Evolutionary conservation across 1,140 invertebrate species (phyloP), one percentile per base, ranked within the genome.

Genomic region (Planococcus citri): DNA sequence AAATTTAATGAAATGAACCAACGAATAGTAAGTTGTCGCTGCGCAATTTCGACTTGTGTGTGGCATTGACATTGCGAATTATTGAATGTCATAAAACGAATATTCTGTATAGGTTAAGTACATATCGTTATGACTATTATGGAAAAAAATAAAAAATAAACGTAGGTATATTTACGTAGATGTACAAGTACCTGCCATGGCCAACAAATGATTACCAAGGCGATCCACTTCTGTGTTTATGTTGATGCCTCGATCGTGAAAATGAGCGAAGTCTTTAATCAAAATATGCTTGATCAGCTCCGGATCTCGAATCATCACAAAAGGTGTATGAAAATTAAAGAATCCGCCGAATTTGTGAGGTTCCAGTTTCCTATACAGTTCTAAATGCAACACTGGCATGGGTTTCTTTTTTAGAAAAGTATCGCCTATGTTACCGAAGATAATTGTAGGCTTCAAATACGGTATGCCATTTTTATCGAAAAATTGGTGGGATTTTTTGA

Each of bases 251-350:
- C 80, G 76, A 71, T 81, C 74, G 8, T 76, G 68, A 33, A 83
- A 83, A 37, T 74, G 74, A 0, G 76, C 73, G 68, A 83, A 83
- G 68, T 83, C 79, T 72, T 79, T 82, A 1, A 83, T 80, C 4
- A 83, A 29, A 1, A 84, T 71, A 1, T 77, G 72, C 58, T 79
- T 81, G 6, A 83, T 79, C 3, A 81, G 17, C 2, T 82, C 78
- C 0, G 77, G 76, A 72, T 83, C 81, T 20, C 72, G 73, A 0
- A 82, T 0, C 0, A 82, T 69, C 0, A 82, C 70, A 2, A 76
- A 33, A 0, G 81, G 80, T 1, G 68, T 75, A 14, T 51, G 29
- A 33, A 74, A 69, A 8, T 70, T 29, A 60, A 69, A 75, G 0
- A 68, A 22, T 1, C 75, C 75, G 1, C 38, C 71, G 38, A 71